These are phyloP conservation scores for Hypomecis atomaria DNA, from an alignment of 2,888 invertebrate genomes.

Conservation along the genomic window DNA sequence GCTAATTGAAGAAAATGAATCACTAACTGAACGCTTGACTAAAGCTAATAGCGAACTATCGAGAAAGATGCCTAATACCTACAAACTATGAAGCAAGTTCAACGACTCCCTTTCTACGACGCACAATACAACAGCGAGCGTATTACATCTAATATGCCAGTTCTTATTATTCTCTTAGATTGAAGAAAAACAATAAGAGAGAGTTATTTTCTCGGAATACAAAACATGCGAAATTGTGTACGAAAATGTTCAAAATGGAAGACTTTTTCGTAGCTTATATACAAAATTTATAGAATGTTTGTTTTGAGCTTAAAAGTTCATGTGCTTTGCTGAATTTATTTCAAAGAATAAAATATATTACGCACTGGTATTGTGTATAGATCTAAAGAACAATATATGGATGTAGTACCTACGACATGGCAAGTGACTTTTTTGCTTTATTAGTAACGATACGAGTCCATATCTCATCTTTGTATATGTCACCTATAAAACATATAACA, in stretches of 20 bases:
- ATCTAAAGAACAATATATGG: too few relatives aligned
- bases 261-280: constrained; percentile 1
- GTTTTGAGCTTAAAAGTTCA: constrained; percentile 1
- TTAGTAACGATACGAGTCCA: too few relatives aligned
- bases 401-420: too few relatives aligned
- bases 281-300: background rate
- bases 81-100: constrained; percentile 48
- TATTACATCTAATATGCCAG: constrained; percentile 28
- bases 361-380: too few relatives aligned
- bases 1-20: background rate
- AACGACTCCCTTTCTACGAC: constrained; percentile 52
- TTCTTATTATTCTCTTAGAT: constrained; percentile 50
- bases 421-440: too few relatives aligned
- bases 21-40: background rate
- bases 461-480: too few relatives aligned
- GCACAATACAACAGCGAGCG: constrained; percentile 41
- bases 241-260: constrained; percentile 32
- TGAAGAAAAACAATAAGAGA: constrained; percentile 57
- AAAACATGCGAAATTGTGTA: constrained; percentile 49
- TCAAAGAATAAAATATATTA: background rate
- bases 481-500: too few relatives aligned
- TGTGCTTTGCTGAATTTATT: constrained; percentile 2
- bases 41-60: background rate
- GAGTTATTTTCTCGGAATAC: constrained; percentile 46
- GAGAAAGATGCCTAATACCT: constrained; percentile 39